These are phyloP conservation scores for Drosophila subsilvestris DNA, from an alignment of 2,888 invertebrate species.

Conservation along the genomic window DNA sequence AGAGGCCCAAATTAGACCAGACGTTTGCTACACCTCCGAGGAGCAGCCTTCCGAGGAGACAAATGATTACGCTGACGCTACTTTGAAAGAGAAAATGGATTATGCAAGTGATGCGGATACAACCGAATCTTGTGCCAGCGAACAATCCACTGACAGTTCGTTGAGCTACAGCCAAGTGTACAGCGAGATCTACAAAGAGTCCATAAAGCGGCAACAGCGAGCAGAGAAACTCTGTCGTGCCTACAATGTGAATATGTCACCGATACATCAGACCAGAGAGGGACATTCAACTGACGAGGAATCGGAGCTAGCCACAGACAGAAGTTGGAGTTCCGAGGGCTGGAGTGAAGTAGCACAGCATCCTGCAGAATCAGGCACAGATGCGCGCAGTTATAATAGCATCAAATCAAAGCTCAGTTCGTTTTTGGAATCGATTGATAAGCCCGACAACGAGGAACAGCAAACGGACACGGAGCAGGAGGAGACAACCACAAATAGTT, in stretches of 20 bases:
- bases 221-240: constrained; percentile 42
- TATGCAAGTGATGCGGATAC: constrained; percentile 4
- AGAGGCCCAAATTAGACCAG: not conserved
- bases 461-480: constrained; percentile 2
- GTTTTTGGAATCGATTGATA: not conserved
- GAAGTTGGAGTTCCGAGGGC: not conserved
- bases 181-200: constrained; percentile 64
- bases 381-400: not conserved
- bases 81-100: not conserved
- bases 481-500: not conserved
- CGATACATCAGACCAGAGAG: constrained; percentile 2
- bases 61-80: not conserved
- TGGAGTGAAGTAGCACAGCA: not conserved
- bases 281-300: constrained; percentile 8
- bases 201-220: constrained; percentile 45
- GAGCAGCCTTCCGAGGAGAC: not conserved
- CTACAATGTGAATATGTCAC: constrained; percentile 24
- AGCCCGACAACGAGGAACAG: not conserved
- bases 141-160: constrained; percentile 51
- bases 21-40: not conserved
- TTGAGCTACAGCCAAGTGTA: constrained; percentile 61
- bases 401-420: not conserved
- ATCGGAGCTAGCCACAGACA: not conserved
- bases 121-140: not conserved
- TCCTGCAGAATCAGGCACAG: not conserved